These are phyloP conservation scores for Drosophila tropicalis DNA, from an alignment of 1,140 invertebrate genomes.

Conservation along the genomic window DNA sequence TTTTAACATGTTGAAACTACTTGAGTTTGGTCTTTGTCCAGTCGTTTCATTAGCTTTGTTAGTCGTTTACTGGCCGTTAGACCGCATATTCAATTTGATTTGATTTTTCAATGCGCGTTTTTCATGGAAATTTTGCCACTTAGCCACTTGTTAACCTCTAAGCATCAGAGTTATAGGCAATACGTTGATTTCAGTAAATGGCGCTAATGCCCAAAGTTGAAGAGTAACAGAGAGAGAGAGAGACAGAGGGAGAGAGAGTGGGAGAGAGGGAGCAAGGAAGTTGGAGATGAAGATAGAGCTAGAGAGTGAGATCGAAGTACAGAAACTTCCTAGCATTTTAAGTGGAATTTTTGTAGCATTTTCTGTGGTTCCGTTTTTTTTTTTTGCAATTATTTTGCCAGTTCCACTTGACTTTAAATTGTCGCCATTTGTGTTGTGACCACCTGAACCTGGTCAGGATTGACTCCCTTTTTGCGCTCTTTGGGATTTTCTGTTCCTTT, in stretches of 20 bases:
- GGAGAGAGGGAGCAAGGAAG: conserved; percentile 31
- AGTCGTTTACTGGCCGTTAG: conserved; percentile 1
- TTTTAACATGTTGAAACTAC: conserved; percentile 17
- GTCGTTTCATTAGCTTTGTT: conserved; percentile 6
- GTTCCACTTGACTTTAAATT: conserved; percentile 73
- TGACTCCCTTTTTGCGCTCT: conserved; percentile 3
- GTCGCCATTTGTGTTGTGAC: conserved; percentile 50
- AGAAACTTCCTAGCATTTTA: conserved; percentile 45
- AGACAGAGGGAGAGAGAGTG: conserved; percentile 18
- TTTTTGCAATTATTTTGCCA: conserved; percentile 65
- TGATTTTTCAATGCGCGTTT: conserved; percentile 49
- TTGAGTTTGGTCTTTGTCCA: conserved; percentile 19
- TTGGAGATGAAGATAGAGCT: neutral
- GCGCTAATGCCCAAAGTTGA: conserved; percentile 53
- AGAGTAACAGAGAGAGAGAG: neutral
- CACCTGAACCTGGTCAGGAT: conserved; percentile 47
- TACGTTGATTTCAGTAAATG: conserved; percentile 63
- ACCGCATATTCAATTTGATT: conserved; percentile 43
- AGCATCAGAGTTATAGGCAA: conserved; percentile 29
- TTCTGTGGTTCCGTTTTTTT: neutral
- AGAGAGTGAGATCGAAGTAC: conserved; percentile 8
- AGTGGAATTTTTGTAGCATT: conserved; percentile 54
- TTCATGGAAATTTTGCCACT: conserved; percentile 74
- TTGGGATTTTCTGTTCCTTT: conserved; percentile 25
- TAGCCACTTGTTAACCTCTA: conserved; percentile 52